Evolutionary conservation across 2,888 invertebrate species (phyloP), one percentile per base, ranked within the genome.

Genomic region (Fragum sueziense): DNA sequence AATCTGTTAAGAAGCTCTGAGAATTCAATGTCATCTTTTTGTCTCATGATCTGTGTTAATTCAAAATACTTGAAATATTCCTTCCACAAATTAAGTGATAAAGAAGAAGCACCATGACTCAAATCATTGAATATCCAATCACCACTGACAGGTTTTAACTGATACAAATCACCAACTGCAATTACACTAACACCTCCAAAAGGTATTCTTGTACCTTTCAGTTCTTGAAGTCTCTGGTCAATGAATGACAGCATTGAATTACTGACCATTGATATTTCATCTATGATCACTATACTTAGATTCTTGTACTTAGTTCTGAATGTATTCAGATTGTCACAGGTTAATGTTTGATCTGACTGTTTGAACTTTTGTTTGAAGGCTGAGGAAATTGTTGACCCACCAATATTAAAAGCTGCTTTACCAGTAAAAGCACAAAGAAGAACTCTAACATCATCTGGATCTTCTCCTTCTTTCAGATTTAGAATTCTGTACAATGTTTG

Each of bases 401-500:
- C 31, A 25, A 80, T 80, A 47, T 70, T 47, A 41, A 59, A 78
- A 11, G 85, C 82, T 29, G 85, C 87, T 57, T 86, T 87, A 27
- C 85, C 84, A 52, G 85, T 86, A 47, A 85, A 85, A 20, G 86
- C 84, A 9, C 76, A 17, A 0, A 86, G 67, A 6, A 87, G 57
- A 27, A 82, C 37, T 67, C 34, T 61, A 11, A 34, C 33, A 6
- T 67, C 47, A 11, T 54, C 47, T 61, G 70, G 78, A 47, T 85
- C 65, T 14, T 81, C 69, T 27, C 82, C 85, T 59, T 75, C 67
- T 67, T 41, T 67, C 34, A 47, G 77, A 61, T 84, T 87, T 17
- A 62, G 68, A 67, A 52, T 80, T 62, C 76, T 80, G 25, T 82
- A 51, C 25, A 69, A 37, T 29, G 67, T 74, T 67, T 87, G 85